Conservation (phyloP, 1,140 invertebrate genomes). For the Tetramorium alpestre region DNA sequence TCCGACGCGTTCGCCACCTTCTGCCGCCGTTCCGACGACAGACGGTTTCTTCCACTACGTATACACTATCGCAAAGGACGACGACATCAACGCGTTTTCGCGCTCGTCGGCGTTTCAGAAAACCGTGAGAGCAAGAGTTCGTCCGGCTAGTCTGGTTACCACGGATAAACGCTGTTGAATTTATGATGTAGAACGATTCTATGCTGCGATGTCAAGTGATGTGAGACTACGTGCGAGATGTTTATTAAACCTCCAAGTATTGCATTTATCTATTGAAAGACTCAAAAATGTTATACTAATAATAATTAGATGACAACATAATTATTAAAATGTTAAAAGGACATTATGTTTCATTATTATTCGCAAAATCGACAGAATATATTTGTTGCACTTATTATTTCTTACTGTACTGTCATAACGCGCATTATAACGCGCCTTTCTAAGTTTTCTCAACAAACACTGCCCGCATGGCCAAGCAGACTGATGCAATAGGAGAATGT, state of each 20-base stretch:
- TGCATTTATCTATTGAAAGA: not conserved
- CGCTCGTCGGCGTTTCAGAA: constrained; percentile 57
- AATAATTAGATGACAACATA: not conserved
- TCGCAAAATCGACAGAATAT: not conserved
- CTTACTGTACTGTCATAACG: not conserved
- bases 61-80: constrained; percentile 18
- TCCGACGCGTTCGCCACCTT: constrained; percentile 68
- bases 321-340: not conserved
- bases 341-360: not conserved
- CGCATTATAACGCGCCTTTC: not conserved
- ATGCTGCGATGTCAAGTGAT: not conserved
- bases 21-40: constrained; percentile 41
- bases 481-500: not conserved
- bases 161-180: constrained; percentile 20
- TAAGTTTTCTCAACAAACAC: not conserved
- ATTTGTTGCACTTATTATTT: not conserved
- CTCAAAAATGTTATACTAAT: not conserved
- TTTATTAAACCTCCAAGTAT: not conserved
- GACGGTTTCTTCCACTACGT: constrained; percentile 27
- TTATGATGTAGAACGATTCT: constrained; percentile 16
- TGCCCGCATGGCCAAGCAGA: not conserved
- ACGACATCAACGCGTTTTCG: constrained; percentile 48
- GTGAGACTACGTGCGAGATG: not conserved
- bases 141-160: constrained; percentile 7
- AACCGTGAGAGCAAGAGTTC: constrained; percentile 67